These are phyloP conservation scores for Datnioides undecimradiatus DNA, from an alignment of 2,113 vertebrate genomes.

Conservation along the genomic window DNA sequence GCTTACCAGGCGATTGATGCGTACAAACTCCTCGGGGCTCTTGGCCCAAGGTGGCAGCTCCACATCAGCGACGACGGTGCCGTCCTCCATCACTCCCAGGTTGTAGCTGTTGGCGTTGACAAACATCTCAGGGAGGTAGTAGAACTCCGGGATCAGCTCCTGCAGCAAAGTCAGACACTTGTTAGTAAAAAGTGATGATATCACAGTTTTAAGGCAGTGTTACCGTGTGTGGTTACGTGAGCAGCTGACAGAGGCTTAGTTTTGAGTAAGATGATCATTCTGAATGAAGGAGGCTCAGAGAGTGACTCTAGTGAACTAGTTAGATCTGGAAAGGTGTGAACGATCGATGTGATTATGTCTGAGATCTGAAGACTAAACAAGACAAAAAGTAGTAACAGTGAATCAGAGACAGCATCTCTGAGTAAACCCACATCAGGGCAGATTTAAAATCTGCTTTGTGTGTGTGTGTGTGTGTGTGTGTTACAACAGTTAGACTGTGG, in stretches of 20 bases:
- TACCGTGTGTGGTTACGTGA: not conserved
- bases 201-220: not conserved
- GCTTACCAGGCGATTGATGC: conserved; percentile 94
- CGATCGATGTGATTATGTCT: no score
- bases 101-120: conserved; percentile 96
- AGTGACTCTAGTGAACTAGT: not conserved
- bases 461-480: conserved; percentile 15
- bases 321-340: not conserved
- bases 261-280: not conserved
- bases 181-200: not conserved
- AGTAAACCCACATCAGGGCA: conserved; percentile 23
- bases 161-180: conserved; percentile 67
- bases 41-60: conserved; percentile 99
- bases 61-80: conserved; percentile 94
- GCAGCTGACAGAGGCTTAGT: not conserved
- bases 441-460: conserved; percentile 24
- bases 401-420: not conserved
- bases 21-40: conserved; percentile 97
- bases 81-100: conserved; percentile 98
- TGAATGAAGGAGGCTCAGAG: not conserved
- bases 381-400: not conserved
- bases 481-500: conserved; percentile 10
- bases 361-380: not conserved
- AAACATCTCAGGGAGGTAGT: conserved; percentile 99
- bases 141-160: conserved; percentile 99